These are phyloP conservation scores for Entomyzon cyanotis DNA, from an alignment of 2,113 vertebrate species.

Conservation along the genomic window DNA sequence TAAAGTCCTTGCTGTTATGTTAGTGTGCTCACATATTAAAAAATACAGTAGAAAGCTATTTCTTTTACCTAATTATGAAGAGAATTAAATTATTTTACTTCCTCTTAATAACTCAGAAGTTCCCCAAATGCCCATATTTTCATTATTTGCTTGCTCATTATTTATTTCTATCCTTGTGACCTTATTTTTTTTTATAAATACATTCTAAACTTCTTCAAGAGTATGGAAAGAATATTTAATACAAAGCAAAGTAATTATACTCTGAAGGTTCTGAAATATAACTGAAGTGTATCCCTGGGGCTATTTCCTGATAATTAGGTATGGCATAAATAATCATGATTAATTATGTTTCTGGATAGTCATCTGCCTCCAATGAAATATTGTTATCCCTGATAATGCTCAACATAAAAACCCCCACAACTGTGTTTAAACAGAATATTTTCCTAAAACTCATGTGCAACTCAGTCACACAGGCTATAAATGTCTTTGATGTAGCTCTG, in stretches of 20 bases:
- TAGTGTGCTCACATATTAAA: slow-evolving; percentile 14
- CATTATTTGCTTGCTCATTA: slow-evolving; percentile 18
- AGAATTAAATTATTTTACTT: slow-evolving; percentile 23
- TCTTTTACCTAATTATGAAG: slow-evolving; percentile 28
- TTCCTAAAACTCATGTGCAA: slow-evolving; percentile 33
- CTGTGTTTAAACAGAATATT: slow-evolving; percentile 10
- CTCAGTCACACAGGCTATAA: not conserved
- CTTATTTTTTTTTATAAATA: slow-evolving; percentile 32
- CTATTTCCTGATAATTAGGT: slow-evolving; percentile 60
- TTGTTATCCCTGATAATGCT: slow-evolving; percentile 45
- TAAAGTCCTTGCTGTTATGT: not conserved
- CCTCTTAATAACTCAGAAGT: not conserved
- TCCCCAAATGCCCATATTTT: slow-evolving; percentile 18
- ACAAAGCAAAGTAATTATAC: slow-evolving; percentile 62
- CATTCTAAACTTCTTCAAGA: slow-evolving; percentile 14
- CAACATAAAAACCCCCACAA: not conserved
- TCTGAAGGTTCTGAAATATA: slow-evolving; percentile 60
- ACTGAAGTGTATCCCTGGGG: slow-evolving; percentile 29
- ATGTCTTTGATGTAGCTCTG: slow-evolving; percentile 35
- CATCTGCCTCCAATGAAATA: slow-evolving; percentile 56
- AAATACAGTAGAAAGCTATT: slow-evolving; percentile 5
- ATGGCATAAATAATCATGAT: slow-evolving; percentile 61
- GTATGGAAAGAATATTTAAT: slow-evolving; percentile 54
- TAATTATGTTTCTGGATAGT: slow-evolving; percentile 60
- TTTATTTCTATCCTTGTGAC: slow-evolving; percentile 37